A percentile compares a stretch with the other conserved stretches of the same genome.
Conservation (phyloP, 1,140 invertebrate species). For the Vanessa tameamea region DNA sequence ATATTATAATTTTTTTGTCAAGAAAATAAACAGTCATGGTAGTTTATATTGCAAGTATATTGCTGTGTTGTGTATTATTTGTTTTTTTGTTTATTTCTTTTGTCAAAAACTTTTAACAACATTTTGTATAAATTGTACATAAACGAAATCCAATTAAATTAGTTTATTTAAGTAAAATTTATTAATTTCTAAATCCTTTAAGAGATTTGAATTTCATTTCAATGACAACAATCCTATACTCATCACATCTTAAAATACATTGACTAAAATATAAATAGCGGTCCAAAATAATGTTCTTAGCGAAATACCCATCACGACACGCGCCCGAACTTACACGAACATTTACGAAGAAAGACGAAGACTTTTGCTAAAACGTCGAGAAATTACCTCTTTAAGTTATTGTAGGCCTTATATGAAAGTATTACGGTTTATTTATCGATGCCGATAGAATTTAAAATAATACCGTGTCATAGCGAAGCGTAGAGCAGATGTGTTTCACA, state of each 20-base stretch:
- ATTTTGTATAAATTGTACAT: no score
- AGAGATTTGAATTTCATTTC: neutral
- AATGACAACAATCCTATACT: slow-evolving; percentile 38
- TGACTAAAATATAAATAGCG: slow-evolving; percentile 39
- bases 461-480: slow-evolving; percentile 26
- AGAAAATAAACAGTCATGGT: no score
- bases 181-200: neutral
- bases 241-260: slow-evolving; percentile 46
- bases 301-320: slow-evolving; percentile 45
- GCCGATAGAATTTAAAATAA: slow-evolving; percentile 11
- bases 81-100: no score
- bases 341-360: slow-evolving; percentile 47
- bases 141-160: no score
- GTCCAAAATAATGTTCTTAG: slow-evolving; percentile 32
- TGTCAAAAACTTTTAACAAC: no score
- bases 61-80: no score
- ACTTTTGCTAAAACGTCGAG: slow-evolving; percentile 39
- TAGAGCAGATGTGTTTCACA: slow-evolving; percentile 72
- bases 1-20: no score
- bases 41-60: neutral
- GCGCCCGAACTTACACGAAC: slow-evolving; percentile 51
- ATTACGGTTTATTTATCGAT: slow-evolving; percentile 31
- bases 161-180: no score
- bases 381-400: slow-evolving; percentile 21
- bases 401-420: neutral